A percentile compares a stretch with the other conserved stretches of the same genome.
phyloP scores from a whole-genome alignment of 1,140 invertebrate species.

The Musca domestica region DNA sequence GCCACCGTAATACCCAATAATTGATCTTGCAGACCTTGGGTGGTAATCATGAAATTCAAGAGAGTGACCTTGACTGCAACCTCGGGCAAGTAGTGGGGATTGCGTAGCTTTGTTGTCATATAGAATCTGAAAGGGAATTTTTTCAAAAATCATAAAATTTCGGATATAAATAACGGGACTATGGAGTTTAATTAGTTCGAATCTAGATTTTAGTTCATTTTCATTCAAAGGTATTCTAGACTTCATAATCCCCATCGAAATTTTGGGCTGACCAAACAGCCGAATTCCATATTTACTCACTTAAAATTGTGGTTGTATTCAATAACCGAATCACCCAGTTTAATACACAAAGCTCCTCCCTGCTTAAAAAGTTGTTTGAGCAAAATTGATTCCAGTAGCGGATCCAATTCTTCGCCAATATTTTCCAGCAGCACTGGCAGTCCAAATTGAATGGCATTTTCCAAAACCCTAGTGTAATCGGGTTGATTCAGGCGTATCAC shows the following conservation, averaged over 20 bases:
- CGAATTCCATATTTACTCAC: slow-evolving; percentile 54
- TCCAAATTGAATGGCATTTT: slow-evolving; percentile 92
- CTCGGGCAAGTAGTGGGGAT: slow-evolving; percentile 92
- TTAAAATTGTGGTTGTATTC: slow-evolving; percentile 85
- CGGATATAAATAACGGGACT: no score
- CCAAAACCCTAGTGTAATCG: slow-evolving; percentile 82
- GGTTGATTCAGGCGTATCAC: slow-evolving; percentile 77
- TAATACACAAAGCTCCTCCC: slow-evolving; percentile 75
- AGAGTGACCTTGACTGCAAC: slow-evolving; percentile 88
- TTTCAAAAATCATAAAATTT: no score
- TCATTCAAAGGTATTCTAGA: no score
- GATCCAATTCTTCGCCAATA: slow-evolving; percentile 85
- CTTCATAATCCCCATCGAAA: no score
- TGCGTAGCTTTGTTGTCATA: slow-evolving; percentile 90
- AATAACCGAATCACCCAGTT: slow-evolving; percentile 77
- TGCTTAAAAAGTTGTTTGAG: slow-evolving; percentile 88
- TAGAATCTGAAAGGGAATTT: slow-evolving; percentile 67
- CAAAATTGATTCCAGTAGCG: slow-evolving; percentile 82
- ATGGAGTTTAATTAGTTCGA: no score
- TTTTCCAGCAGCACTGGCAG: slow-evolving; percentile 84
- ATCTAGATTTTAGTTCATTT: no score
- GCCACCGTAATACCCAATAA: slow-evolving; percentile 87
- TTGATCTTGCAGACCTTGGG: slow-evolving; percentile 88
- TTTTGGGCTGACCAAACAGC: no score
- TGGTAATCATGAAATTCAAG: slow-evolving; percentile 92